Conservation (phyloP, 2,888 invertebrate species). For the Tinea pellionella region DNA sequence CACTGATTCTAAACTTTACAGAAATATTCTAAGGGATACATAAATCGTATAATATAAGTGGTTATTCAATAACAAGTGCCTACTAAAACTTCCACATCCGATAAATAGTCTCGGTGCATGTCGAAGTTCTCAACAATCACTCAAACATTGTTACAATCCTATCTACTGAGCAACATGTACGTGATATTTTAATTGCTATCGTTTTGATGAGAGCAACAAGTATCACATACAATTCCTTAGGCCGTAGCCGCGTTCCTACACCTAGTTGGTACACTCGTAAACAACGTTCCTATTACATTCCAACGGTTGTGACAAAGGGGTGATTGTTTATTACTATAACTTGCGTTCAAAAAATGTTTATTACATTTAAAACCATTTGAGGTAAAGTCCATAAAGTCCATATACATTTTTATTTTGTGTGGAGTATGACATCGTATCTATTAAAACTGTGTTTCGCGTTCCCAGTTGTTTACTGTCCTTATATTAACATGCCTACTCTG, state of each 20-base stretch:
- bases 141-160: slow-evolving; percentile 9
- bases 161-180: slow-evolving; percentile 2
- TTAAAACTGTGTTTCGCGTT: slow-evolving; percentile 8
- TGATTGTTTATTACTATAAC: neutral
- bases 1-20: neutral
- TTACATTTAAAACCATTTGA: neutral
- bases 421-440: neutral
- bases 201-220: neutral
- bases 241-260: slow-evolving; percentile 4
- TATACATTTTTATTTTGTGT: neutral
- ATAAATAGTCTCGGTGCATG: slow-evolving; percentile 16
- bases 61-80: slow-evolving; percentile 5
- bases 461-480: slow-evolving; percentile 3
- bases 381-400: neutral
- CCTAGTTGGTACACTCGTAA: slow-evolving; percentile 7
- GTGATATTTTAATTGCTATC: neutral
- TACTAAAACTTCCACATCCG: slow-evolving; percentile 22
- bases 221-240: slow-evolving; percentile 4
- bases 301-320: neutral
- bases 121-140: slow-evolving; percentile 23
- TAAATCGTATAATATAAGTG: slow-evolving; percentile 6
- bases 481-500: neutral
- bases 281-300: neutral
- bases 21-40: neutral
- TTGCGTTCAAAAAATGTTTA: neutral